phyloP scores from a whole-genome alignment of 2,113 vertebrate species.

The Oceanites oceanicus region DNA sequence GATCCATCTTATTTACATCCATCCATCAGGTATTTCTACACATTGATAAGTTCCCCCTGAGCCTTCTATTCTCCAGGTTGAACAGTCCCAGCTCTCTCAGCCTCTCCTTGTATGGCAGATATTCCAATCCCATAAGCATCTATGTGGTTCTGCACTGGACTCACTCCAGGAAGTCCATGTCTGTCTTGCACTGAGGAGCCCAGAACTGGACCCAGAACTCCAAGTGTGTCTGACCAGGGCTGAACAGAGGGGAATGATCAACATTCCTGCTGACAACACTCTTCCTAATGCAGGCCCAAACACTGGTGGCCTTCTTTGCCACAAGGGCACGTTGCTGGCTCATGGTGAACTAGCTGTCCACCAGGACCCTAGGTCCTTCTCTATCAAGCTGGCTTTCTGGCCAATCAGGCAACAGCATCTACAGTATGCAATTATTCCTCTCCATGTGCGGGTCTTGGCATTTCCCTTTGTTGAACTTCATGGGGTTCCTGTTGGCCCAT shows the following conservation, averaged over 20 bases:
- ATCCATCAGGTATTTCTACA: background rate
- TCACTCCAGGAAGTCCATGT: background rate
- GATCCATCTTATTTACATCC: background rate
- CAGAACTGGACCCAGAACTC: background rate
- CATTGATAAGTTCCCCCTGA: background rate
- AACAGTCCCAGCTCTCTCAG: background rate
- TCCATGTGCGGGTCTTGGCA: fast-evolving
- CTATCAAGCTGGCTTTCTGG: background rate
- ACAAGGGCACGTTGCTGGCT: background rate
- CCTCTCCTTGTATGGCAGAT: background rate
- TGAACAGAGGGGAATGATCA: background rate
- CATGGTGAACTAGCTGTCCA: background rate
- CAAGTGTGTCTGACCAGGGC: background rate
- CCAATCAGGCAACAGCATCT: background rate
- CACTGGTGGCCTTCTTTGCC: background rate
- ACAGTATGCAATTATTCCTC: background rate
- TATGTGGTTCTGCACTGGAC: background rate
- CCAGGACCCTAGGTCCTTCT: background rate
- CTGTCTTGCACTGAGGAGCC: background rate
- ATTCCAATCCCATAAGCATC: background rate
- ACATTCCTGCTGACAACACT: background rate
- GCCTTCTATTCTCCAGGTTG: background rate
- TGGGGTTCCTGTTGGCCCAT: background rate
- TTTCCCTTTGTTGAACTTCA: background rate
- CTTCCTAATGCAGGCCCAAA: background rate